Conservation (phyloP, 2,113 vertebrate species). For the Galeopterus variegatus region DNA sequence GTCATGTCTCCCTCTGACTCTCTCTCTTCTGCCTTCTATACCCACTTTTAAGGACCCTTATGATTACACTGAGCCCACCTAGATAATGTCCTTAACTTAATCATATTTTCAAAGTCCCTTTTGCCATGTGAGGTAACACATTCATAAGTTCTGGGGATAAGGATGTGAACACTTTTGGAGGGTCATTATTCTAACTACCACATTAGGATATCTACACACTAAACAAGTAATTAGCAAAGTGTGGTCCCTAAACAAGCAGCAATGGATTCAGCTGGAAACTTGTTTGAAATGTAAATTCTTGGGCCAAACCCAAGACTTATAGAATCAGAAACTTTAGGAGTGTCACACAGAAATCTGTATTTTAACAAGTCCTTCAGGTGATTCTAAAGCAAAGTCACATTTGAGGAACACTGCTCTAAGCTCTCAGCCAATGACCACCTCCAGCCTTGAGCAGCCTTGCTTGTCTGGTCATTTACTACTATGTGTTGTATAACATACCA, state of each 20-base stretch:
- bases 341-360: background rate
- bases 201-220: background rate
- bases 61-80: background rate
- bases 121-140: background rate
- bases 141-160: background rate
- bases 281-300: background rate
- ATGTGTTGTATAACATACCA: background rate
- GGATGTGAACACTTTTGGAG: background rate
- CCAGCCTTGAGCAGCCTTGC: background rate
- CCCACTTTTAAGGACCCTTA: background rate
- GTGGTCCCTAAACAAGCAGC: background rate
- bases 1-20: background rate
- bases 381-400: background rate
- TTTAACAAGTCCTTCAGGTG: background rate
- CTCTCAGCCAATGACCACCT: background rate
- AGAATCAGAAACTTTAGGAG: background rate
- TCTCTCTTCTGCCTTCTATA: background rate
- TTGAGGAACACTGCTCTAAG: background rate
- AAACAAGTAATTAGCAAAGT: background rate
- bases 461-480: background rate
- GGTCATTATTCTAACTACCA: background rate
- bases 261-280: background rate
- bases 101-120: background rate
- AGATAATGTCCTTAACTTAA: background rate
- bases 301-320: background rate